Percentiles rank a stretch among this genome's conserved stretches.
Evolutionary conservation across 2,888 invertebrate genomes (phyloP).

Genomic region (Drosophila aldrichi): DNA sequence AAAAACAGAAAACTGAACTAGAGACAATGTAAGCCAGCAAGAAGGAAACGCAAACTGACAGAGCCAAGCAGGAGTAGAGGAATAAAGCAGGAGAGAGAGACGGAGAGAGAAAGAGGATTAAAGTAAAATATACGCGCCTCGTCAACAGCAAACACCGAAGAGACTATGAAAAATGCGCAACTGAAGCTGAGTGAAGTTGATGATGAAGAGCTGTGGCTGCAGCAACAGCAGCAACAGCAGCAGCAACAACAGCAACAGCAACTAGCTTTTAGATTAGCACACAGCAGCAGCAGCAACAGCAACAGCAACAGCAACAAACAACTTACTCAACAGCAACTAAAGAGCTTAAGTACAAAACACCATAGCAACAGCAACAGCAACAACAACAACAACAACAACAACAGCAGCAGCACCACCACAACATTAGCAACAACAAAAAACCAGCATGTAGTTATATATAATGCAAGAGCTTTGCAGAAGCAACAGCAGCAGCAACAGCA

Average conservation of each 20-base stretch:
- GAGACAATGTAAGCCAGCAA: slow-evolving; percentile 62
- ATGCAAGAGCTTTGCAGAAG: slow-evolving; percentile 52
- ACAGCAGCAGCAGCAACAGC: slow-evolving; percentile 42
- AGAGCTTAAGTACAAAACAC: slow-evolving; percentile 76
- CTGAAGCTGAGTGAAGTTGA: slow-evolving; percentile 78
- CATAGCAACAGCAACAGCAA: slow-evolving; percentile 41
- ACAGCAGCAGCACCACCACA: slow-evolving; percentile 48
- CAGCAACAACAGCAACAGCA: slow-evolving; percentile 44
- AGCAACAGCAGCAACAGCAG: slow-evolving; percentile 39
- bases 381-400: slow-evolving; percentile 22
- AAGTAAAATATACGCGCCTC: slow-evolving; percentile 60
- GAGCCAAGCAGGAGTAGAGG: slow-evolving; percentile 13
- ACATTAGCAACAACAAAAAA: slow-evolving; percentile 52
- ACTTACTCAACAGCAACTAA: slow-evolving; percentile 70
- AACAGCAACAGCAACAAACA: slow-evolving; percentile 46
- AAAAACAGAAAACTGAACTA: slow-evolving; percentile 12
- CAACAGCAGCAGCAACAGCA: slow-evolving; percentile 63
- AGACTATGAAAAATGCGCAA: slow-evolving; percentile 82
- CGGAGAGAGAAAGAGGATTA: slow-evolving; percentile 16
- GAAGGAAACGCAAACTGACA: slow-evolving; percentile 34
- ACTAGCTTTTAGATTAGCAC: slow-evolving; percentile 51
- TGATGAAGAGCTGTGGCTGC: slow-evolving; percentile 69
- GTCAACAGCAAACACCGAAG: slow-evolving; percentile 77
- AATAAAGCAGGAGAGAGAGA: slow-evolving; percentile 1
- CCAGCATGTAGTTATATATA: slow-evolving; percentile 73